Evolutionary conservation across 2,113 vertebrate species (phyloP).

Genomic region (Xyrauchen texanus): DNA sequence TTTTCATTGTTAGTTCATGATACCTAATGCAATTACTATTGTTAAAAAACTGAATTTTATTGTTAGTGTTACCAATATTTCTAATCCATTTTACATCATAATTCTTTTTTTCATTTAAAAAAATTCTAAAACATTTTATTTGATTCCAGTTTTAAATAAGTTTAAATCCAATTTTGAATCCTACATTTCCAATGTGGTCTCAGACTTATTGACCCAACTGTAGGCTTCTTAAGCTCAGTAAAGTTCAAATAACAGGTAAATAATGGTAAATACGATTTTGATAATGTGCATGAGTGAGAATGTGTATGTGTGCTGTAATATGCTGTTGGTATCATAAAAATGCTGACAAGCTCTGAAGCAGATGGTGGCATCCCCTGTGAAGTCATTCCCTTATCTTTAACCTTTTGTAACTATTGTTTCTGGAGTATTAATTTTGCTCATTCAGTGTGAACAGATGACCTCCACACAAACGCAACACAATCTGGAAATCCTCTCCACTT

Average conservation of each 20-base stretch:
- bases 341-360: conserved; percentile 62
- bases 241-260: conserved; percentile 12
- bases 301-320: conserved; percentile 36
- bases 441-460: conserved; percentile 44
- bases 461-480: conserved; percentile 1
- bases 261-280: background rate
- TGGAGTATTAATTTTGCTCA: conserved; percentile 55
- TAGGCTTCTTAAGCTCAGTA: background rate
- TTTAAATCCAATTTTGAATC: too few species aligned
- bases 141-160: too few species aligned
- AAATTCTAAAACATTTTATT: too few species aligned
- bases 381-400: conserved; percentile 57
- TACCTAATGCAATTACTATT: too few species aligned
- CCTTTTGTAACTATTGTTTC: conserved; percentile 57
- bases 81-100: too few species aligned
- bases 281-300: conserved; percentile 27
- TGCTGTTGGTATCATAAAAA: conserved; percentile 53
- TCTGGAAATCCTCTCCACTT: background rate
- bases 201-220: too few species aligned
- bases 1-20: too few species aligned
- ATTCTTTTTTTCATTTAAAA: too few species aligned
- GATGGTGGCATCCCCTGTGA: conserved; percentile 63
- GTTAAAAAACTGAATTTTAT: too few species aligned
- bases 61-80: too few species aligned
- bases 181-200: too few species aligned